Base-by-base conservation (phyloP, 2,113 vertebrate species). In the Lonchura striata region DNA sequence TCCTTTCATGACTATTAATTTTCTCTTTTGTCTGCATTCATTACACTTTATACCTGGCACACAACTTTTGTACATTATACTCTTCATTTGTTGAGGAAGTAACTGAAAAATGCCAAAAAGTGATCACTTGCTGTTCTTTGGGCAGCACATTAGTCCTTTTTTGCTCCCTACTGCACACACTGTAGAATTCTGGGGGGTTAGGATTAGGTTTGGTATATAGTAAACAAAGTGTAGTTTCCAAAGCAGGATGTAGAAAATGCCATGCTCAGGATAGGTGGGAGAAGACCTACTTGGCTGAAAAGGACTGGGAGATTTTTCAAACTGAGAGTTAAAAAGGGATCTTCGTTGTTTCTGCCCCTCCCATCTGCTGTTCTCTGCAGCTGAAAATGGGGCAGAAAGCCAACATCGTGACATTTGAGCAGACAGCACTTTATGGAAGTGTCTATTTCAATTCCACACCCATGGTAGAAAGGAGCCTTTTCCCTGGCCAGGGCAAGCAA, bases 321-420 rank as follows among this genome's bases (percentile, higher is more conserved):
- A 95, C 63, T 70, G 91, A 90, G 90, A 88, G 50, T 95, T 94
- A 88, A 94, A 96, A 95, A 91, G 81, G 89, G 84, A 92, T 91
- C 82, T 95, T 95, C 84, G 7, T 95, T 94, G 63, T 95, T 94
- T 90, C 75, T 96, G 94, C 94, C 91, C 89, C 94, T 95, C 95
- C 87, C 82, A 54, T 90, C 66, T 94, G 84, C 93, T 88, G 70
- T 82, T 94, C 82, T 77, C 77, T 95, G 91, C 90, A 88, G 91
- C 87, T 95, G 89, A 87, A 96, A 94, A 88, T n/a, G 82, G 71
- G 96, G 95, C 94, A 91, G 87, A 90, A 91, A 96, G 95, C 96
- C 94, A 96, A 82, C 54, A 50, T 35, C 60, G 60, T 96, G 91
- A 95, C 96, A 94, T 97, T 93, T 95, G 87, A 82, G 84, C 53